A percentile compares a stretch with the other conserved stretches of the same genome.
phyloP scores from a whole-genome alignment of 1,140 invertebrate species.

The Lutraria rhynchaena region DNA sequence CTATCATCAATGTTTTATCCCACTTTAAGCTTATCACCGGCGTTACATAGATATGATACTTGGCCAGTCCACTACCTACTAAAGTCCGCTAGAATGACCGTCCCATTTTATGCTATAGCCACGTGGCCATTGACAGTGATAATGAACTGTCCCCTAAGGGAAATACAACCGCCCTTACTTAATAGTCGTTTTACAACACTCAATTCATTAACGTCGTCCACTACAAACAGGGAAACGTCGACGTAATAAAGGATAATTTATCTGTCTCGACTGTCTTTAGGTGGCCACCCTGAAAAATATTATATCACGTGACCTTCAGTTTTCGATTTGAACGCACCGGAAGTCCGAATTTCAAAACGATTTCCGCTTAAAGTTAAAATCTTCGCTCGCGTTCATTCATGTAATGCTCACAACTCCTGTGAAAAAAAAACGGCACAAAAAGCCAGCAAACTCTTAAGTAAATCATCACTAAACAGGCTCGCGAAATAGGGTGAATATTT shows the following conservation, averaged over 20 bases:
- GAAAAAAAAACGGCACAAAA: no score
- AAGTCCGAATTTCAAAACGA: slow-evolving; percentile 1
- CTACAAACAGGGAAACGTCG: slow-evolving; percentile 33
- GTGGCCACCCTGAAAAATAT: slow-evolving; percentile 33
- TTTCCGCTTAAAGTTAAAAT: slow-evolving; percentile 17
- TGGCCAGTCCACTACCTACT: slow-evolving; percentile 22
- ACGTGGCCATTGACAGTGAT: slow-evolving; percentile 21
- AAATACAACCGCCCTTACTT: slow-evolving; percentile 20
- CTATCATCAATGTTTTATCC: slow-evolving; percentile 9
- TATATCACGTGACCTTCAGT: slow-evolving; percentile 19
- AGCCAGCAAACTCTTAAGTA: no score
- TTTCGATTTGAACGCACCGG: slow-evolving; percentile 3
- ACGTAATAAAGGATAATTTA: slow-evolving; percentile 25
- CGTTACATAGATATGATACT: slow-evolving; percentile 12
- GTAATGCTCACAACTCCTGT: no score
- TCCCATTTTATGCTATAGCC: slow-evolving; percentile 40
- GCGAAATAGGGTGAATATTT: neutral
- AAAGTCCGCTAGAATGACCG: slow-evolving; percentile 31
- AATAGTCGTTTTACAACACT: slow-evolving; percentile 18
- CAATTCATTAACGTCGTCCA: slow-evolving; percentile 33
- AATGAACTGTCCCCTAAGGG: slow-evolving; percentile 31
- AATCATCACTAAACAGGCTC: no score
- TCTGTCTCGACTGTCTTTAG: slow-evolving; percentile 19
- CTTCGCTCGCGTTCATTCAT: no score
- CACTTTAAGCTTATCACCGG: slow-evolving; percentile 13